Evolutionary conservation across 2,113 vertebrate genomes (phyloP).

Genomic region (Protobothrops flavoviridis): DNA sequence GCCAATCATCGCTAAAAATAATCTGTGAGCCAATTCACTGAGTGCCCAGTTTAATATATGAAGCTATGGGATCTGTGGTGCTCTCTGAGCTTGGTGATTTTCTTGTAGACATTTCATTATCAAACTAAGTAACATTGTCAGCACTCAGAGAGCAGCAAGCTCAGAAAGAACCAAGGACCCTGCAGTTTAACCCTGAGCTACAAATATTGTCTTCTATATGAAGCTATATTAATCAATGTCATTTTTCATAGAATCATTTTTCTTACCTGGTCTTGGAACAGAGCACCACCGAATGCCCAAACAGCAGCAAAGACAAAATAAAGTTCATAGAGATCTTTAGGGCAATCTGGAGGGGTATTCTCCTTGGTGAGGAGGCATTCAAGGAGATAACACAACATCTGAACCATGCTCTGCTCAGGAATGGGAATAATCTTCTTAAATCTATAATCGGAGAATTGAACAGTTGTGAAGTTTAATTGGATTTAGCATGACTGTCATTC

Average conservation of each 20-base stretch:
- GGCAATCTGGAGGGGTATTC: constrained; percentile 81
- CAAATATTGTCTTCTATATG: not conserved
- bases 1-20: not conserved
- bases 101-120: not conserved
- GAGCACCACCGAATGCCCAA: constrained; percentile 92
- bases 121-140: not conserved
- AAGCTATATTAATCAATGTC: not conserved
- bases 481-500: not conserved
- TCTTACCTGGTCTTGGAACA: constrained; percentile 93
- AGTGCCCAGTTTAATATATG: not conserved
- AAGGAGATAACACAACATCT: constrained; percentile 89
- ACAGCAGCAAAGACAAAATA: constrained; percentile 93
- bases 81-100: not conserved
- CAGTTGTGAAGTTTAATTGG: fast-evolving
- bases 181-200: not conserved
- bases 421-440: constrained; percentile 94
- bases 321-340: constrained; percentile 91
- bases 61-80: not conserved
- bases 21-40: not conserved
- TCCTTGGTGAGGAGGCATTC: constrained; percentile 89
- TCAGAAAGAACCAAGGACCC: not conserved
- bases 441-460: constrained; percentile 64
- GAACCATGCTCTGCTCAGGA: constrained; percentile 91
- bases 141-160: not conserved
- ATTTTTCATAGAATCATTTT: not conserved